phyloP scores from a whole-genome alignment of 2,113 vertebrate species.

The Amblyopsis rosae region DNA sequence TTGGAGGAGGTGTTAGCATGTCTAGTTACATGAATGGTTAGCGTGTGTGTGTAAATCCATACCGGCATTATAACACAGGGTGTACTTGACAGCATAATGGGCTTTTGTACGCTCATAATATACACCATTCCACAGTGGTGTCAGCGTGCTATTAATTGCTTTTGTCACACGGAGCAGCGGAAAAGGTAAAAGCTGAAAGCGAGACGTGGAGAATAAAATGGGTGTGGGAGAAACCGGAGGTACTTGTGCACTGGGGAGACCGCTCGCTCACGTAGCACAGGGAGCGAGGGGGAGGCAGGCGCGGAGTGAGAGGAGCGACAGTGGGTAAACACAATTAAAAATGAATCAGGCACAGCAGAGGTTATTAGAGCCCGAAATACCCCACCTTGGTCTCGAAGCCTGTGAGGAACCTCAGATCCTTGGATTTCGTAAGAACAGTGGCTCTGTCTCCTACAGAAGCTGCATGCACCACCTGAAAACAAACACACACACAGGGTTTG shows the following conservation, averaged over 20 bases:
- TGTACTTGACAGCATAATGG: neutral
- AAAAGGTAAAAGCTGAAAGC: too few species aligned
- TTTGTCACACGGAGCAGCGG: too few species aligned
- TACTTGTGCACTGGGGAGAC: neutral
- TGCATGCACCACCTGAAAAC: slow-evolving; percentile 84
- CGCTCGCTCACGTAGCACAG: neutral
- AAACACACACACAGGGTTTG: neutral
- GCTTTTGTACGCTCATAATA: neutral
- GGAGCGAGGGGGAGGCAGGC: neutral
- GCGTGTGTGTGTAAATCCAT: neutral
- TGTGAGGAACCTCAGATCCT: slow-evolving; percentile 86
- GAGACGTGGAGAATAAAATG: neutral
- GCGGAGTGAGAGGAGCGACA: neutral
- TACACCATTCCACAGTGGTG: neutral
- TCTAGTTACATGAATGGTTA: neutral
- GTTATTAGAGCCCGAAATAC: slow-evolving; percentile 4
- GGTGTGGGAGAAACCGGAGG: neutral
- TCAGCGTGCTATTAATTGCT: neutral
- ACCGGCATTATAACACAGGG: neutral
- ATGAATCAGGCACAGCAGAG: slow-evolving; percentile 12
- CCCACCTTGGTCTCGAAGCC: slow-evolving; percentile 88
- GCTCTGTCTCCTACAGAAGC: slow-evolving; percentile 82
- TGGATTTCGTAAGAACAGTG: slow-evolving; percentile 85
- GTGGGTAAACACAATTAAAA: slow-evolving; percentile 33
- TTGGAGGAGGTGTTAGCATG: neutral